Evolutionary conservation across 2,888 invertebrate genomes (phyloP).

Genomic region (Itoplectis maculator): DNA sequence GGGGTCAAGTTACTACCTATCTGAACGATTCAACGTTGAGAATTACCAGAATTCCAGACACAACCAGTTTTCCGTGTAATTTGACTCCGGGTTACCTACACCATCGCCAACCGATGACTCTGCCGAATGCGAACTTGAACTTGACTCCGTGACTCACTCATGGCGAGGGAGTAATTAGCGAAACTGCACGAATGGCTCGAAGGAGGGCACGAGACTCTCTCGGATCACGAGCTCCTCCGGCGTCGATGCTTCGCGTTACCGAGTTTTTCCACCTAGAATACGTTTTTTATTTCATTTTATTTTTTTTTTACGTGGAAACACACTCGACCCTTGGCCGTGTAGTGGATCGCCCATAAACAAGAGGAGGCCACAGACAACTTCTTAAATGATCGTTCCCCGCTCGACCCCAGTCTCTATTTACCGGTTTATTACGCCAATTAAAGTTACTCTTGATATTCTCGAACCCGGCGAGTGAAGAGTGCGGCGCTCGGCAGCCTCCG

Average conservation of each 20-base stretch:
- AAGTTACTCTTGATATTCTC: constrained; percentile 54
- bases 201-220: constrained; percentile 11
- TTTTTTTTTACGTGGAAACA: constrained; percentile 5
- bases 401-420: constrained; percentile 16
- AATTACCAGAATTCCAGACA: constrained; percentile 43
- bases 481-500: constrained; percentile 13
- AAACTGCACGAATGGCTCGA: constrained; percentile 19
- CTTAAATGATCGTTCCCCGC: constrained; percentile 37
- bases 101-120: not conserved
- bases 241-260: not conserved
- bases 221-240: constrained; percentile 5
- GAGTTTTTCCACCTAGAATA: not conserved
- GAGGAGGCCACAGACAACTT: constrained; percentile 19
- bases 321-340: not conserved
- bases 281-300: no score
- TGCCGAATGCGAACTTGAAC: constrained; percentile 25
- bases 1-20: not conserved
- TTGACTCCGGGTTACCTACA: not conserved
- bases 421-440: constrained; percentile 71
- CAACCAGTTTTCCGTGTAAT: constrained; percentile 17
- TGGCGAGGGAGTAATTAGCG: constrained; percentile 15
- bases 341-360: not conserved
- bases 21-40: constrained; percentile 30
- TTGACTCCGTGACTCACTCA: constrained; percentile 42
- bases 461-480: constrained; percentile 30